Evolutionary conservation across 1,140 invertebrate species (phyloP).

Genomic region (Araneus ventricosus): DNA sequence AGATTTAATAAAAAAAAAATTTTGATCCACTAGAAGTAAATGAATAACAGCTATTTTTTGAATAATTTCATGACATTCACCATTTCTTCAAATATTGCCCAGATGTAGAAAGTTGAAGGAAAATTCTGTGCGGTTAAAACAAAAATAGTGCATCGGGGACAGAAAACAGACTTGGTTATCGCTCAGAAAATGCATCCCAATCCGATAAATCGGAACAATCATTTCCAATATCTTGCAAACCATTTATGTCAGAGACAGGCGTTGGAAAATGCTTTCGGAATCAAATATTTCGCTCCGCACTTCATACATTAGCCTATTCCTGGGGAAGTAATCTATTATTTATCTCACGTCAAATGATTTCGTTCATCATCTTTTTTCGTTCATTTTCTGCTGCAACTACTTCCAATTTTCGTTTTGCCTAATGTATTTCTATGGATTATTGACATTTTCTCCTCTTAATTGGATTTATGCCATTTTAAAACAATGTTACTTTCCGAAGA

Average conservation of each 20-base stretch:
- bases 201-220: slow-evolving; percentile 43
- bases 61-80: background rate
- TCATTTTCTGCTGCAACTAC: background rate
- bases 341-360: background rate
- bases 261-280: background rate
- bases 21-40: too few relatives aligned
- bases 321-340: slow-evolving; percentile 5
- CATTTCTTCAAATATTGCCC: background rate
- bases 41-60: too few relatives aligned
- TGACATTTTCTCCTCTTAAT: background rate
- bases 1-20: too few relatives aligned
- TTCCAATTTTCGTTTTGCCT: background rate
- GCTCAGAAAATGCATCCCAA: slow-evolving; percentile 10
- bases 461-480: background rate
- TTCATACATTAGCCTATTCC: slow-evolving; percentile 37
- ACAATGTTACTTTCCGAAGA: too few relatives aligned
- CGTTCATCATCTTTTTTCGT: background rate
- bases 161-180: slow-evolving; percentile 48
- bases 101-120: background rate
- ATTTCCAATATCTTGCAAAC: slow-evolving; percentile 44
- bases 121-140: background rate
- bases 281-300: slow-evolving; percentile 46
- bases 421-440: background rate
- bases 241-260: slow-evolving; percentile 36
- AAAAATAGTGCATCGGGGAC: background rate